These are phyloP conservation scores for Phenganax stokvisi DNA, from an alignment of 92 coral and sea anemone species.

Conservation along the genomic window DNA sequence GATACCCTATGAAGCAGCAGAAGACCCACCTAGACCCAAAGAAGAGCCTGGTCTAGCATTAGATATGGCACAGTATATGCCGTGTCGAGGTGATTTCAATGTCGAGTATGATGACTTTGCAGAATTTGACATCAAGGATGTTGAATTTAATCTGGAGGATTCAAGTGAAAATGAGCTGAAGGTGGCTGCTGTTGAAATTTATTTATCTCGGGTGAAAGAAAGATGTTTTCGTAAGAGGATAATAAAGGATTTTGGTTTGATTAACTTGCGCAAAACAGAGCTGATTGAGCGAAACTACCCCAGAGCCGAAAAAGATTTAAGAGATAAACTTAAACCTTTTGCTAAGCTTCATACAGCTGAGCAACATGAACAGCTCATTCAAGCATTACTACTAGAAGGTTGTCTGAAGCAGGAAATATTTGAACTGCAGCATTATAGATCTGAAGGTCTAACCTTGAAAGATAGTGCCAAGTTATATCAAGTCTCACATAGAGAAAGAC, in stretches of 20 bases:
- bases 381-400: slow-evolving; percentile 74
- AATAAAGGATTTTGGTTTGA: slow-evolving; percentile 77
- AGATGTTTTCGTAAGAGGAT: slow-evolving; percentile 89
- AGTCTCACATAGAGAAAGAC: slow-evolving; percentile 16
- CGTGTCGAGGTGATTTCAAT: slow-evolving; percentile 92
- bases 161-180: slow-evolving; percentile 65
- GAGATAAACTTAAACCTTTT: slow-evolving; percentile 73
- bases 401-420: slow-evolving; percentile 68
- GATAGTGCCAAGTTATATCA: slow-evolving; percentile 31
- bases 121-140: slow-evolving; percentile 89
- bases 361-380: slow-evolving; percentile 82
- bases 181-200: slow-evolving; percentile 80
- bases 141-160: slow-evolving; percentile 64
- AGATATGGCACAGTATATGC: slow-evolving; percentile 84
- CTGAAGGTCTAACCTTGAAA: slow-evolving; percentile 65
- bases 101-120: slow-evolving; percentile 98
- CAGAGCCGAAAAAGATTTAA: slow-evolving; percentile 59
- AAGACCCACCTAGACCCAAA: slow-evolving; percentile 93
- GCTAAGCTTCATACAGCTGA: slow-evolving; percentile 84
- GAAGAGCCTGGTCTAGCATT: slow-evolving; percentile 63
- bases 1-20: slow-evolving; percentile 46
- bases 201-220: slow-evolving; percentile 67
- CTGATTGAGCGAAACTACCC: slow-evolving; percentile 22
- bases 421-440: slow-evolving; percentile 72
- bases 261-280: slow-evolving; percentile 64